Conservation (phyloP, 2,797 vertebrate species). For the Aselliscus stoliczkanus region DNA sequence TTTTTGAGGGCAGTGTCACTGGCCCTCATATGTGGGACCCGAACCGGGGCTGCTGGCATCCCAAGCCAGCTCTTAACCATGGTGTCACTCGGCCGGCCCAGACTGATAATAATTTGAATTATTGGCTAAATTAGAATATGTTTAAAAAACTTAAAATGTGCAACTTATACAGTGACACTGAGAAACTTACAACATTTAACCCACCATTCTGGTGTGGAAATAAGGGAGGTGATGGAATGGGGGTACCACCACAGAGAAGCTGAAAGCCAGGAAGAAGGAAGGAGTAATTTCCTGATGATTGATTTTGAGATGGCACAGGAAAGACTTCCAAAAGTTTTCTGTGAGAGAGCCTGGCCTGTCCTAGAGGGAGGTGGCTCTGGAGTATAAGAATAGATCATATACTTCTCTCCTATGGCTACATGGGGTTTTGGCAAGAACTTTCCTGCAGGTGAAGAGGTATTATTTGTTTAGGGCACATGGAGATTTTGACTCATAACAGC, state of each 20-base stretch:
- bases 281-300: neutral
- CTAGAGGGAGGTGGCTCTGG: rapidly evolving
- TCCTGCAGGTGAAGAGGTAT: neutral
- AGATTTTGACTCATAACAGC: neutral
- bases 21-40: too few species aligned
- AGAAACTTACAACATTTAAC: neutral
- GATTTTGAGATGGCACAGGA: neutral
- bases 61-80: too few species aligned
- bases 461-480: neutral
- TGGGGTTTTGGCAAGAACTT: neutral
- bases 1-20: too few species aligned
- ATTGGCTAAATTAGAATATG: neutral
- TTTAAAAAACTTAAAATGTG: neutral
- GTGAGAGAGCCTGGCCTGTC: neutral
- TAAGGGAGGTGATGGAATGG: neutral
- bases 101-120: neutral
- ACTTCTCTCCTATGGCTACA: neutral
- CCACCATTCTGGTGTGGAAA: neutral
- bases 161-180: neutral
- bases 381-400: neutral
- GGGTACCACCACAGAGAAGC: neutral
- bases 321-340: neutral
- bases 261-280: neutral
- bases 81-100: too few species aligned
- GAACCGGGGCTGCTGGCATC: too few species aligned